phyloP scores from a whole-genome alignment of 1,140 invertebrate genomes.

The Camponotus floridanus region DNA sequence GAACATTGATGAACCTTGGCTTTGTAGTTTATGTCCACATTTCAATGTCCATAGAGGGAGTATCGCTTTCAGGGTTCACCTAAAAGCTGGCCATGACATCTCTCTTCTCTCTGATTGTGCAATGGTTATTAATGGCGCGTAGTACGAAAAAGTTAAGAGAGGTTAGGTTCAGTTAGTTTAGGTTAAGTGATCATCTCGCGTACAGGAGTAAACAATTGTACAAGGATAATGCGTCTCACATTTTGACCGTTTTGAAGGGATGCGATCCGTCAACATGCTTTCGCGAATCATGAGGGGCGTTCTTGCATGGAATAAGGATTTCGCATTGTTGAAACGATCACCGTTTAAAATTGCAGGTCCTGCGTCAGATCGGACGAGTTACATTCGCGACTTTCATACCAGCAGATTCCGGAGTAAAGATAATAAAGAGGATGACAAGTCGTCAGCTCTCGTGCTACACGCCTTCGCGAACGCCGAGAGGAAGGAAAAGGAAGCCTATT shows the following conservation, averaged over 20 bases:
- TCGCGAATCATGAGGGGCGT: neutral
- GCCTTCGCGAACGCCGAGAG: constrained; percentile 87
- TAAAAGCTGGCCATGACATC: no score
- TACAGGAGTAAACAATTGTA: neutral
- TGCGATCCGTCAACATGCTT: neutral
- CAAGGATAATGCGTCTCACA: neutral
- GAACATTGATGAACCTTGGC: no score
- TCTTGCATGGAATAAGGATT: neutral
- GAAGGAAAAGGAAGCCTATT: constrained; percentile 91
- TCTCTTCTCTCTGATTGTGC: no score
- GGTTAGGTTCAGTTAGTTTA: neutral
- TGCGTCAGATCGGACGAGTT: no score
- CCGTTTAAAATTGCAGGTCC: neutral
- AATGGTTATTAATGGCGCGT: neutral
- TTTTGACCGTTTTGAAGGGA: neutral
- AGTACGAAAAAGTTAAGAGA: neutral
- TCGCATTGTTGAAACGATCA: neutral
- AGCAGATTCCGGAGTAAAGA: neutral
- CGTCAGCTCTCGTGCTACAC: constrained; percentile 17
- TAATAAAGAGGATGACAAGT: neutral
- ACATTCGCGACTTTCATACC: neutral
- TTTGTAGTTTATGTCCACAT: no score
- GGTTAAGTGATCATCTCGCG: neutral
- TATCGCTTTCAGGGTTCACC: no score
- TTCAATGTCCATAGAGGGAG: no score